Base-by-base conservation (phyloP, 2,888 invertebrate species). In the Biston stratarius region DNA sequence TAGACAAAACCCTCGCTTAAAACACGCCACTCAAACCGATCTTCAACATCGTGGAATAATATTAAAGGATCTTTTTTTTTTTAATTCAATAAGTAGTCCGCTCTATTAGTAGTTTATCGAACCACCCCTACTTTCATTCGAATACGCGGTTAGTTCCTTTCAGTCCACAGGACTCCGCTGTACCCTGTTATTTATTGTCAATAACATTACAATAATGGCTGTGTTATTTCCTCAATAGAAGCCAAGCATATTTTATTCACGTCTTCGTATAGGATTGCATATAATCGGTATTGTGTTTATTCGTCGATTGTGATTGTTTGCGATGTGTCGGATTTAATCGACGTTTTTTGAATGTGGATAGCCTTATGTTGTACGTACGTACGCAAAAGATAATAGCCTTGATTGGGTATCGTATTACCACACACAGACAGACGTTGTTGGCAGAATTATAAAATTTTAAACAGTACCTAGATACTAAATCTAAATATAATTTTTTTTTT, bases 161-260 rank as follows among this genome's bases (percentile, higher is more conserved):
- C 71, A 71, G 72, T 73, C 72, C 53, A 48, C 64, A 60, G 69
- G 69, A 68, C 67, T 57, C 67, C 69, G n/a, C 48, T 12, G 36
- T 34, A 62, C 71, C 69, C 65, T 68, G 71, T 73, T 74, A 73
- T 74, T 76, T 73, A 73, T 68, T 71, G 70, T 73, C 72, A 74
- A 74, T 77, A 77, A 66, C 67, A 72, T 73, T 70, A 70, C 64
- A 68, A 73, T 73, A 74, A 72, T 73, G 69, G 61, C 61, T 65
- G 11, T 64, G 61, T 69, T 72, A 74, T 71, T 71, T 70, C 72
- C 65, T 67, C 64, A 51, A 53, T 49, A 57, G 44, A 64, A 63
- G 49, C 38, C 12, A 61, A 68, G 53, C 59, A 69, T 65, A 63
- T 63, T 74, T 69, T 68, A 68, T 68, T 68, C 67, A 68, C 52